Percentiles rank a stretch among this genome's conserved stretches.
phyloP scores from a whole-genome alignment of 2,888 invertebrate species.

The Scotopteryx bipunctaria region DNA sequence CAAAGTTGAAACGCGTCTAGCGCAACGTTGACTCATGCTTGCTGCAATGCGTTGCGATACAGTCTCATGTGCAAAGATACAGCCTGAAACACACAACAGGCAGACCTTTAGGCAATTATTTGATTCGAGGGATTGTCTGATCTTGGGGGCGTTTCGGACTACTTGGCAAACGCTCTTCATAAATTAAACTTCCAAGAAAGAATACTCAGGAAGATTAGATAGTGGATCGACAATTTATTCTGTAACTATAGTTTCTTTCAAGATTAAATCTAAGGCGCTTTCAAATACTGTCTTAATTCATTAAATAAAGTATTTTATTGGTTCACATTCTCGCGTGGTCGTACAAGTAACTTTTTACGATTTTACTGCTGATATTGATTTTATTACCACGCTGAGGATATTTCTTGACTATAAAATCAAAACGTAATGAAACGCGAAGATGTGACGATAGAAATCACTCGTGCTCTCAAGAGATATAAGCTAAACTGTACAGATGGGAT shows the following conservation, averaged over 20 bases:
- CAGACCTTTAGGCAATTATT: not conserved
- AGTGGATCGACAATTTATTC: too few relatives aligned
- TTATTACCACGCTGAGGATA: conserved; percentile 31
- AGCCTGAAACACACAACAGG: not conserved
- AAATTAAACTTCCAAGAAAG: not conserved
- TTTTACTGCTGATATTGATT: conserved; percentile 27
- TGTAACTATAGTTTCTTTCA: too few relatives aligned
- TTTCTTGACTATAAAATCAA: conserved; percentile 39
- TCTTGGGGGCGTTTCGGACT: conserved; percentile 7
- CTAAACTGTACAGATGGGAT: too few relatives aligned
- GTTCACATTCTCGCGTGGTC: not conserved
- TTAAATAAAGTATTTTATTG: too few relatives aligned
- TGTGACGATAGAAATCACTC: conserved; percentile 31
- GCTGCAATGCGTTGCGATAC: conserved; percentile 35
- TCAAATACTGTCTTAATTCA: too few relatives aligned
- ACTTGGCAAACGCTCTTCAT: not conserved
- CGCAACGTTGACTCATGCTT: conserved; percentile 50
- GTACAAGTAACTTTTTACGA: conserved; percentile 11
- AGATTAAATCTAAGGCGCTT: too few relatives aligned
- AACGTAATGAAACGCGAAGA: conserved; percentile 44
- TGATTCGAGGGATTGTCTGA: not conserved
- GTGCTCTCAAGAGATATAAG: conserved; percentile 12
- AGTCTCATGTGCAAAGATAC: conserved; percentile 13
- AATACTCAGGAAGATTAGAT: too few relatives aligned
- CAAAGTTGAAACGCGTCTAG: conserved; percentile 52